Conservation (phyloP, 2,113 vertebrate genomes). For the Camelus bactrianus region DNA sequence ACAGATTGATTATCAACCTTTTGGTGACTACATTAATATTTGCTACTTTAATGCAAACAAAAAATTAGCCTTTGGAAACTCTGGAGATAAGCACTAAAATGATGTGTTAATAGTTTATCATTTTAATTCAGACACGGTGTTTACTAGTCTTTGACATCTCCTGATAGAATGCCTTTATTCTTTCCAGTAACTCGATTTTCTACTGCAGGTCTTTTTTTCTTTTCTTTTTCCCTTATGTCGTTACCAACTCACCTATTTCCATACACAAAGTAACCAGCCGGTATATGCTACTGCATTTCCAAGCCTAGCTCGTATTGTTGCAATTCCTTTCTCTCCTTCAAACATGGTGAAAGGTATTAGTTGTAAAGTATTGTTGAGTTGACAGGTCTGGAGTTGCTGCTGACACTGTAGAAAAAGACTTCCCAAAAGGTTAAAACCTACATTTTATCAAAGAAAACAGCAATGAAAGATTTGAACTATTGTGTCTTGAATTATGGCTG, state of each 20-base stretch:
- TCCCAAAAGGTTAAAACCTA: conserved; percentile 85
- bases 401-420: conserved; percentile 85
- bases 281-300: conserved; percentile 69
- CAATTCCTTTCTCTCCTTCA: conserved; percentile 72
- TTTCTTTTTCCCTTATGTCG: background rate
- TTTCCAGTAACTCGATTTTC: conserved; percentile 30
- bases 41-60: conserved; percentile 35
- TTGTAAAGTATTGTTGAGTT: conserved; percentile 85
- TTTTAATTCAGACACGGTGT: conserved; percentile 37
- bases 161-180: conserved; percentile 20
- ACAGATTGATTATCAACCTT: background rate
- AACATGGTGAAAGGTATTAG: conserved; percentile 79
- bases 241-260: conserved; percentile 51
- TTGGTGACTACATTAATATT: conserved; percentile 57
- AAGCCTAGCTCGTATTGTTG: conserved; percentile 71
- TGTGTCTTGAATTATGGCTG: conserved; percentile 85
- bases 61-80: conserved; percentile 29
- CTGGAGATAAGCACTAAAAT: conserved; percentile 34
- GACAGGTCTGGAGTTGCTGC: conserved; percentile 85
- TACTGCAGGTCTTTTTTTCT: background rate
- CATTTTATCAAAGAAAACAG: conserved; percentile 87
- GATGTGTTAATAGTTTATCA: conserved; percentile 38
- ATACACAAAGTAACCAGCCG: conserved; percentile 75
- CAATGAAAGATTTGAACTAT: conserved; percentile 85
- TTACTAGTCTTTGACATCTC: background rate